Evolutionary conservation across 2,888 invertebrate species (phyloP).

Genomic region (Ptilodon capucinus): DNA sequence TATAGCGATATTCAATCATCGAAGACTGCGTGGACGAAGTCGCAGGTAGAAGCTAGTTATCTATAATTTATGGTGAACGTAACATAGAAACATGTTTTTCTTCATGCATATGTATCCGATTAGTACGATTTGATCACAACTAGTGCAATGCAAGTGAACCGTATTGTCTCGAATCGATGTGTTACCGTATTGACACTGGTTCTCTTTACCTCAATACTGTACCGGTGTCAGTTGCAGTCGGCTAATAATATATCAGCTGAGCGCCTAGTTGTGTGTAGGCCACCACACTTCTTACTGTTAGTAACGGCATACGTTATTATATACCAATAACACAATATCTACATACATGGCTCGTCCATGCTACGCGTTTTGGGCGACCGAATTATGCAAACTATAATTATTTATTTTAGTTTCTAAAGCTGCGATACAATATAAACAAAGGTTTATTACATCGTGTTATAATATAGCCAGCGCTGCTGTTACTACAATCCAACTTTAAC

Average conservation of each 20-base stretch:
- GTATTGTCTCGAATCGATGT: slow-evolving; percentile 44
- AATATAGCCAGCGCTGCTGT: too few relatives aligned
- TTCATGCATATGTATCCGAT: slow-evolving; percentile 7
- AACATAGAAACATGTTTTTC: not conserved
- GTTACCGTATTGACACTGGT: slow-evolving; percentile 37
- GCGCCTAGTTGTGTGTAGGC: slow-evolving; percentile 52
- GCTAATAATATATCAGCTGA: slow-evolving; percentile 58
- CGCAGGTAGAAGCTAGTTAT: too few relatives aligned
- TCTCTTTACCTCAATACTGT: slow-evolving; percentile 59
- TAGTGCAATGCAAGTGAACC: slow-evolving; percentile 16
- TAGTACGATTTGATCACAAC: slow-evolving; percentile 19
- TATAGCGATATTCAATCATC: too few relatives aligned
- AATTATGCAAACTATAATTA: too few relatives aligned
- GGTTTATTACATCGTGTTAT: too few relatives aligned
- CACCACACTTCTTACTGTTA: slow-evolving; percentile 60
- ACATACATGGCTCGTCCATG: not conserved
- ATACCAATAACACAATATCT: slow-evolving; percentile 56
- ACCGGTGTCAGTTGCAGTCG: slow-evolving; percentile 48
- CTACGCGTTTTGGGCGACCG: slow-evolving; percentile 3
- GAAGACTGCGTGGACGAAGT: too few relatives aligned
- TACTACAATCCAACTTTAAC: too few relatives aligned
- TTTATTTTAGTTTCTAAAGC: too few relatives aligned
- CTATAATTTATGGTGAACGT: too few relatives aligned
- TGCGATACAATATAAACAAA: too few relatives aligned
- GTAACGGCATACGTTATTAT: slow-evolving; percentile 70